Percentiles rank a stretch among this genome's conserved stretches.
phyloP scores from a whole-genome alignment of 1,140 invertebrate species.

The Drosophila ambigua region DNA sequence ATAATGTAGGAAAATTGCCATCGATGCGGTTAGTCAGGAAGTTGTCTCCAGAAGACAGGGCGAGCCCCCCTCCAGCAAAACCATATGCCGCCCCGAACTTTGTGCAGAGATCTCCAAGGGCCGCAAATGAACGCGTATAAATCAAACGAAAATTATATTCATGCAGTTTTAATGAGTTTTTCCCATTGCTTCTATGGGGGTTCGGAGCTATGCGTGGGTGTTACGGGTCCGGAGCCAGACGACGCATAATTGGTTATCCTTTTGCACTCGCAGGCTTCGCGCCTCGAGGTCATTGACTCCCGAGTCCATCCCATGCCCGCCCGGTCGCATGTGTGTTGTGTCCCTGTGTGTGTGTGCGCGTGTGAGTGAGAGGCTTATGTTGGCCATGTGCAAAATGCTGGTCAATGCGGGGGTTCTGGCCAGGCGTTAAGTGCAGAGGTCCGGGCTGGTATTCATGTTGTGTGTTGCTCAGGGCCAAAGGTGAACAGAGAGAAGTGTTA shows the following conservation, averaged over 20 bases:
- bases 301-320: too few relatives aligned
- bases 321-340: not conserved
- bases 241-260: conserved; percentile 72
- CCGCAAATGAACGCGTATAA: conserved; percentile 74
- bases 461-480: too few relatives aligned
- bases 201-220: not conserved
- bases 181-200: conserved; percentile 21
- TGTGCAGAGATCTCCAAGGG: conserved; percentile 22
- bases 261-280: conserved; percentile 45
- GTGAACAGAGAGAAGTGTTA: too few relatives aligned
- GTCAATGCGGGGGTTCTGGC: conserved; percentile 12
- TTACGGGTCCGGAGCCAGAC: conserved; percentile 28
- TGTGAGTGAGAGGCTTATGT: conserved; percentile 24
- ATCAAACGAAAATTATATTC: conserved; percentile 82
- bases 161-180: conserved; percentile 81
- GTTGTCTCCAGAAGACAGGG: conserved; percentile 40
- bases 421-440: not conserved
- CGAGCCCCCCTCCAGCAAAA: conserved; percentile 13
- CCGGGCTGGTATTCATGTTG: conserved; percentile 5
- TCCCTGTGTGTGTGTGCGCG: not conserved
- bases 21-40: conserved; percentile 60
- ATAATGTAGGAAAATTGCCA: conserved; percentile 72
- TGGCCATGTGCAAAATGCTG: conserved; percentile 43
- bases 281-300: conserved; percentile 59
- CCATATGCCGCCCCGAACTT: conserved; percentile 63